Evolutionary conservation across 92 coral and sea anemone genomes (phyloP).

Genomic region (Phenganax stokvisi): DNA sequence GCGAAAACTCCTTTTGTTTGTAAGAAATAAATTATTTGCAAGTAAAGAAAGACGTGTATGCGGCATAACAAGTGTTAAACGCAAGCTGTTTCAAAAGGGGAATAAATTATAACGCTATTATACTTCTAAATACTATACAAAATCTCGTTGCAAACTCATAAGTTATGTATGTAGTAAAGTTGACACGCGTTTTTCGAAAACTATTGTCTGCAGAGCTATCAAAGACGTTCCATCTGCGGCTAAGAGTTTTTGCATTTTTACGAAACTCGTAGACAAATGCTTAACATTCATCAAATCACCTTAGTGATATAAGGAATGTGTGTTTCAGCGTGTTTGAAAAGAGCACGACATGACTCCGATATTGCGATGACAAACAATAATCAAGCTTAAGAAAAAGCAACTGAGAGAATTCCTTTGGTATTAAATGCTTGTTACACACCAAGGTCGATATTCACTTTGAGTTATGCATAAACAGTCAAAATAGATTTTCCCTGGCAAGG

Average conservation of each 20-base stretch:
- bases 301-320: slow-evolving; percentile 1
- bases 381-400: background rate
- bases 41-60: background rate
- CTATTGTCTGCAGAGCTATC: background rate
- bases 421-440: background rate
- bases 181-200: background rate
- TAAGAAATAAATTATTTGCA: background rate
- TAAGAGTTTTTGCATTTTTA: background rate
- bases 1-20: background rate
- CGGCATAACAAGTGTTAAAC: slow-evolving; percentile 1
- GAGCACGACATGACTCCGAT: slow-evolving; percentile 23
- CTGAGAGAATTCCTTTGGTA: background rate
- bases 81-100: background rate
- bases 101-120: slow-evolving; percentile 8
- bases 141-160: background rate
- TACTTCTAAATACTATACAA: background rate
- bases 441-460: background rate
- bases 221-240: background rate
- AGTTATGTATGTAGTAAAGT: background rate
- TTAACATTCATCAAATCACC: slow-evolving; percentile 9
- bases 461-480: background rate
- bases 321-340: slow-evolving; percentile 11
- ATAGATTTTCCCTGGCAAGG: background rate
- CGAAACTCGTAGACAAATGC: slow-evolving; percentile 20
- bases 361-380: slow-evolving; percentile 13